A percentile compares a stretch with the other conserved stretches of the same genome.
phyloP scores from a whole-genome alignment of 2,113 vertebrate genomes.

The Tyto alba region DNA sequence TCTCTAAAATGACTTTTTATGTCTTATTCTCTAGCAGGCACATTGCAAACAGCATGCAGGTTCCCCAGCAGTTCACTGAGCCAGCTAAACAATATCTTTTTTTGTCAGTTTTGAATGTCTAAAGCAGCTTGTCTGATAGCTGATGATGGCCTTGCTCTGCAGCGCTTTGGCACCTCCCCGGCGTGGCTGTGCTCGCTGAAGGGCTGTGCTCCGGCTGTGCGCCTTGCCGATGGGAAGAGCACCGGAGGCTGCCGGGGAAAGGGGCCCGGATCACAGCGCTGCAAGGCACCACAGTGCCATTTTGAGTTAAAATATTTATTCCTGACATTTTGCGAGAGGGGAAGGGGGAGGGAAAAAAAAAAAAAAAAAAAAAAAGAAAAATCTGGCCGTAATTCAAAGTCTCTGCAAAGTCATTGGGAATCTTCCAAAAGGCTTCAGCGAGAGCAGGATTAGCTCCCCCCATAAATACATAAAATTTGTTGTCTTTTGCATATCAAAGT shows the following conservation, averaged over 20 bases:
- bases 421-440: background rate
- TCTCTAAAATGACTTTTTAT: background rate
- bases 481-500: background rate
- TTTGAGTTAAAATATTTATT: conserved; percentile 21
- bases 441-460: background rate
- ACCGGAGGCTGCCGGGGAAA: background rate
- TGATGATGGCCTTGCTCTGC: background rate
- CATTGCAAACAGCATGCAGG: background rate
- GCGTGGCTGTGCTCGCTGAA: rapidly evolving
- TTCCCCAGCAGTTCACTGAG: background rate
- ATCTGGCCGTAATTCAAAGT: background rate
- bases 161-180: background rate
- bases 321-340: background rate
- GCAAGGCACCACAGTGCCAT: background rate
- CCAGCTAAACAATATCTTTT: background rate
- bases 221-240: rapidly evolving
- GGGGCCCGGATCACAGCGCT: rapidly evolving
- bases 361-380: background rate
- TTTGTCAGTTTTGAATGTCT: background rate
- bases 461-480: background rate
- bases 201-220: rapidly evolving
- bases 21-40: background rate
- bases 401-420: conserved; percentile 12
- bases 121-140: background rate
- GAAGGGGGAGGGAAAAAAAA: no score